Percentiles rank a stretch among this genome's conserved stretches.
phyloP scores from a whole-genome alignment of 2,113 vertebrate species.

The Kryptolebias marmoratus region DNA sequence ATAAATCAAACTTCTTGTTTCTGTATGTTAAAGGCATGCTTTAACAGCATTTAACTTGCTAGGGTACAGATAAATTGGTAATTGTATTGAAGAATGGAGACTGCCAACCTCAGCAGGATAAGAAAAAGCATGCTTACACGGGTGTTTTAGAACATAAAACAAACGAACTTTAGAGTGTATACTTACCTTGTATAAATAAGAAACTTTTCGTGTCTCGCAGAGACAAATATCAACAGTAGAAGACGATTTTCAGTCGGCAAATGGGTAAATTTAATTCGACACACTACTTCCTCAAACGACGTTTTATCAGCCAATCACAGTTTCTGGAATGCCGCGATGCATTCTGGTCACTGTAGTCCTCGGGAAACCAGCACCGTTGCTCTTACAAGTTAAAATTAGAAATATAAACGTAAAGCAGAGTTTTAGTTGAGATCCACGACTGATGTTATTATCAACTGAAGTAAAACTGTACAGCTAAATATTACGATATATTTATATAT shows the following conservation, averaged over 20 bases:
- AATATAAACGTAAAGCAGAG: background rate
- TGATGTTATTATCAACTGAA: fast-evolving
- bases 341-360: constrained; percentile 61
- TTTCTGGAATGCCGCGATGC: constrained; percentile 17
- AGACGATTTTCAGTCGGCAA: constrained; percentile 60
- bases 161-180: background rate
- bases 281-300: constrained; percentile 62
- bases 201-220: constrained; percentile 12
- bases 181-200: background rate
- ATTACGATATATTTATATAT: background rate
- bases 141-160: background rate
- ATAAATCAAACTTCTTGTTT: too few relatives aligned
- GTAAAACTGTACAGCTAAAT: background rate
- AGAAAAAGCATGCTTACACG: background rate
- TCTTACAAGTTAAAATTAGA: background rate
- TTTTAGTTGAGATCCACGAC: background rate
- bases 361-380: background rate
- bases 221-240: background rate
- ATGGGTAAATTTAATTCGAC: constrained; percentile 48
- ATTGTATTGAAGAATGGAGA: background rate
- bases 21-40: background rate
- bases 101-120: background rate
- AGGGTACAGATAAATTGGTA: background rate
- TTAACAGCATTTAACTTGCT: background rate
- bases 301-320: constrained; percentile 62